Evolutionary conservation across 1,140 invertebrate genomes (phyloP), one percentile per base, ranked within the genome.

Genomic region (Drosophila erecta): DNA sequence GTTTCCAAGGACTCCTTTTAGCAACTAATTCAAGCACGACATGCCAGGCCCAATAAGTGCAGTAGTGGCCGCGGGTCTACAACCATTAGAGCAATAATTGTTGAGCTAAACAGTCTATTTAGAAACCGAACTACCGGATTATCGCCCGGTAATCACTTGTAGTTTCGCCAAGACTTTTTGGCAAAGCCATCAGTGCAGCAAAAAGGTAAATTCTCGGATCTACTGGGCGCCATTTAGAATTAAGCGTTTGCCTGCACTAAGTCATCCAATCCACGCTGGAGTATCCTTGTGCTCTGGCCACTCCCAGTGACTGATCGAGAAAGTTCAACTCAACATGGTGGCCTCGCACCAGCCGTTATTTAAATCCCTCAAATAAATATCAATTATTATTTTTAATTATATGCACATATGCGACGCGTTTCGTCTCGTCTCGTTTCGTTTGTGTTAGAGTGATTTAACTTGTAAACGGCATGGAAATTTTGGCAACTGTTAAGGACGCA

Each of bases 131-230:
- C 14, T 50, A n/a, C 6, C 27, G 27, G 46, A 47, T 2, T 27
- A 47, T 10, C 44, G 44, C 44, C 43, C 20, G 43, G 11, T 15
- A 46, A 6, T 15, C 44, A 14, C 22, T 20, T 22, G 12, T 7
- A 24, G 41, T 46, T 46, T 24, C 22, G 12, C 11, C 10, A 12
- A 1, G 12, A 12, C 43, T 22, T 12, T 24, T 46, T 17, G 43
- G 4, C 12, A 33, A 46, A n/a, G 37, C 58, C 56, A 17, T 38
- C 40, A 5, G 56, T 40, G 44, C 49, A 20, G 12, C 46, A 17
- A 46, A 50, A 59, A 79, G 80, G 80, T 84, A 83, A 83, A 70
- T 54, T 55, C 41, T 60, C 30, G 64, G 33, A n/a, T 30, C 8
- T 8, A 30, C 6, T 27, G 24, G 4, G 24, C 1, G 24, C 24